Base-by-base conservation (phyloP, 2,888 invertebrate species). In the Drosophila algonquin region DNA sequence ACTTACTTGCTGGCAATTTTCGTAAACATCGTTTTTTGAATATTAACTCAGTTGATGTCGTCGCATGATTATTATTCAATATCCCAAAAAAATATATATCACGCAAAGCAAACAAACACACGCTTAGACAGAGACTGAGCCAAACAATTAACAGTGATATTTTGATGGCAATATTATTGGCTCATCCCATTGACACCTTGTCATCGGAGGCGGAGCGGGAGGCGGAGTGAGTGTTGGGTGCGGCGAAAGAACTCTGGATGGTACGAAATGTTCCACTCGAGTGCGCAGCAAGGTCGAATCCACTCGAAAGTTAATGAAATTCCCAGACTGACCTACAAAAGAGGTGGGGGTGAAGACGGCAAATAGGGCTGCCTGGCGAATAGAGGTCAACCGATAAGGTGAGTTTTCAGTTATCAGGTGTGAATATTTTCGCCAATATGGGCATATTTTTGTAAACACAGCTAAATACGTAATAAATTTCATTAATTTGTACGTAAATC, bases 11-110 rank as follows among this genome's bases (percentile, higher is more conserved):
- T 16, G 6, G 0, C 21, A 7, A 59, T 50, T 63, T 71, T 32
- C 55, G 30, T 32, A 55, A 52, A 16, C 54, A 55, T 55, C 46
- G 51, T 50, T 35, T 50, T 35, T 46, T 44, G 10, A 18, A 24
- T 44, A 27, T 46, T 14, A 10, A 14, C 14, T 40, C 1, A 24
- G n/a, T 47, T 21, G 46, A 12, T 63, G 58, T 67, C 85, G 58
- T 67, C 85, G 50, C 79, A 84, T 81, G 87, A 81, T 81, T 77
- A 65, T 74, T 81, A 77, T 77, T 65, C 69, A 77, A 87, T 64
- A 78, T 63, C 48, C 61, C 3, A 21, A 21, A 65, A 59, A 64
- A 40, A 7, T 18, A 30, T 40, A n/a, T n/a, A 40, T 48, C 81
- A 87, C 77, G 77, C 69, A 73, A 61, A 67, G 48, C 63, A 57